These are phyloP conservation scores for Pipistrellus pipistrellus DNA, from an alignment of 2,797 vertebrate genomes.

Conservation along the genomic window DNA sequence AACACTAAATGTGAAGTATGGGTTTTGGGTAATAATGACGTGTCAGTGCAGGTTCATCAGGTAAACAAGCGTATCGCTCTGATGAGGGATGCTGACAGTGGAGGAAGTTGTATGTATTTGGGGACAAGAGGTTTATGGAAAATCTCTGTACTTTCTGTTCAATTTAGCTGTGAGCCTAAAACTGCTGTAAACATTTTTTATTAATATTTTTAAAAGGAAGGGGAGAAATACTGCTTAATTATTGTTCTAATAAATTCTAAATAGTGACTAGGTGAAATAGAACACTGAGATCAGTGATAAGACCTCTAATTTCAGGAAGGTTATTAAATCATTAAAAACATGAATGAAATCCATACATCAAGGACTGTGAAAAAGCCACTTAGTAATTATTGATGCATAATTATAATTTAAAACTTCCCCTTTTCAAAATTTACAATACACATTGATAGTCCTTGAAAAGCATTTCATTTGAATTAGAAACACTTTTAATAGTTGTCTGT, in stretches of 20 bases:
- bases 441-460: background rate
- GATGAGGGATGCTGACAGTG: background rate
- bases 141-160: background rate
- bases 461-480: background rate
- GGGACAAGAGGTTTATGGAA: background rate
- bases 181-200: background rate
- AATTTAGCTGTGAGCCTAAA: background rate
- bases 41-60: background rate
- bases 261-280: background rate
- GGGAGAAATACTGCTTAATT: background rate
- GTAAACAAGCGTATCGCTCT: background rate
- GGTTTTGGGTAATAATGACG: background rate
- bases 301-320: constrained; percentile 27
- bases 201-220: background rate
- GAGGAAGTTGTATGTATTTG: background rate
- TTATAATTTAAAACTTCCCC: constrained; percentile 37
- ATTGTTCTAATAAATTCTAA: constrained; percentile 10
- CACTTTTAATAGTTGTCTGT: background rate
- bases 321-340: constrained; percentile 20
- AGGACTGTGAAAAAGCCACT: background rate
- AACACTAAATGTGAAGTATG: background rate
- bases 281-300: constrained; percentile 26
- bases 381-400: background rate
- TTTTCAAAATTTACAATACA: constrained; percentile 32
- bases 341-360: constrained; percentile 24